Base-by-base conservation (phyloP, 2,797 vertebrate species). In the Ispidina lecontei region DNA sequence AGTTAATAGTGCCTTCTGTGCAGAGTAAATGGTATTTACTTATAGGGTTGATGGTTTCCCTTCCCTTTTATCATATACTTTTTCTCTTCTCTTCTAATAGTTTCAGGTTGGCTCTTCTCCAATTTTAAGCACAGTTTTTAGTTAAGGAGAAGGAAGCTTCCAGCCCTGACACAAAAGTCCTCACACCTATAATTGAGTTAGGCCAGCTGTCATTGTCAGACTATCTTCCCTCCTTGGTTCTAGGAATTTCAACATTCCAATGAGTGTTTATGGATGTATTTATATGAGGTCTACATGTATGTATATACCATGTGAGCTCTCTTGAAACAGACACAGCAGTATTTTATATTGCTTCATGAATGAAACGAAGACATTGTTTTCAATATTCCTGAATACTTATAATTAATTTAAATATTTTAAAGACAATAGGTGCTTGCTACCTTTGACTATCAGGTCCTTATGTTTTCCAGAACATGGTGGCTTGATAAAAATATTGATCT, bases 81-180 rank as follows among this genome's bases (percentile, higher is more conserved):
- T 74, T 89, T 70, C 3, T 75, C 56, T 52, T 51, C 25, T 60
- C 39, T 84, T 82, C 41, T n/a, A 37, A 67, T 44, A 89, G 43
- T 73, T 52, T 76, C 12, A 2, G 26, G 25, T 16, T 84, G 85
- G 77, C 37, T 76, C 13, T 65, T 62, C 67, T 85, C 90, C 92
- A 91, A 7, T 82, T 89, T 71, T 68, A 78, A 81, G 55, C 28
- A 69, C 29, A 59, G 52, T 14, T 77, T 78, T 85, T 41, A 69
- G 59, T 56, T 63, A 84, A 68, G 69, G 60, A 95, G 43, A 31
- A 79, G 82, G 68, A 95, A 89, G 58, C 9, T 21, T 87, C 71
- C 62, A 76, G 29, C 56, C 74, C 67, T 79, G 16, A 37, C 23
- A 91, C 71, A 84, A 47, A 87, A 95, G 43, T 59, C 51, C 49